These are phyloP conservation scores for Rambutsinella grinnellia DNA, from an alignment of 2,888 invertebrate species.

Conservation along the genomic window DNA sequence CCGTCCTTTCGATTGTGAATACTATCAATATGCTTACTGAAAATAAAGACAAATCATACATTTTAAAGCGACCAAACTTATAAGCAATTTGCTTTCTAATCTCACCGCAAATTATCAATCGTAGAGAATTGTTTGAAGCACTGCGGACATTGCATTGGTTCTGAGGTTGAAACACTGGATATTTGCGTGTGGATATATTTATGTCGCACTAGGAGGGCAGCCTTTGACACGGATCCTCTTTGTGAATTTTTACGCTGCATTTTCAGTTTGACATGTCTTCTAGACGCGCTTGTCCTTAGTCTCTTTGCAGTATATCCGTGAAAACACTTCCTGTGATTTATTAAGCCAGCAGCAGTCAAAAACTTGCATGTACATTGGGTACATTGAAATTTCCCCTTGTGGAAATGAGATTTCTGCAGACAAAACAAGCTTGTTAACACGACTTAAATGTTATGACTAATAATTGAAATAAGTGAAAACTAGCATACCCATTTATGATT, in stretches of 20 bases:
- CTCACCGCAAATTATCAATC: neutral
- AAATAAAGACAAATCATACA: no score
- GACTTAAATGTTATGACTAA: no score
- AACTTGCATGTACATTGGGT: constrained; percentile 13
- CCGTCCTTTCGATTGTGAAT: neutral
- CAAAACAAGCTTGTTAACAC: no score
- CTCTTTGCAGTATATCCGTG: no score
- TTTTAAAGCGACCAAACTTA: no score
- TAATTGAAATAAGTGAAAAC: neutral
- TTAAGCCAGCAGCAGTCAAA: neutral
- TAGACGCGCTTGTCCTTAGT: no score
- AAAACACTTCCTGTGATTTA: neutral
- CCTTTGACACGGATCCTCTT: neutral
- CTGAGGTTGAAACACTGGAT: no score
- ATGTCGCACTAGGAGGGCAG: neutral
- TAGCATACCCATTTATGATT: neutral
- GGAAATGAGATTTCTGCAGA: constrained; percentile 7
- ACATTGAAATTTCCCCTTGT: constrained; percentile 13
- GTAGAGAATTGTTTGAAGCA: neutral
- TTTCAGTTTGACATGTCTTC: neutral
- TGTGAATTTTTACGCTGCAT: no score
- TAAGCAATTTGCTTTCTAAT: neutral
- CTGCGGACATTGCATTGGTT: neutral
- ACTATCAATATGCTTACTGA: neutral
- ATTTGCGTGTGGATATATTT: neutral